These are phyloP conservation scores for Penaeus vannamei DNA, from an alignment of 1,140 invertebrate genomes.

Conservation along the genomic window DNA sequence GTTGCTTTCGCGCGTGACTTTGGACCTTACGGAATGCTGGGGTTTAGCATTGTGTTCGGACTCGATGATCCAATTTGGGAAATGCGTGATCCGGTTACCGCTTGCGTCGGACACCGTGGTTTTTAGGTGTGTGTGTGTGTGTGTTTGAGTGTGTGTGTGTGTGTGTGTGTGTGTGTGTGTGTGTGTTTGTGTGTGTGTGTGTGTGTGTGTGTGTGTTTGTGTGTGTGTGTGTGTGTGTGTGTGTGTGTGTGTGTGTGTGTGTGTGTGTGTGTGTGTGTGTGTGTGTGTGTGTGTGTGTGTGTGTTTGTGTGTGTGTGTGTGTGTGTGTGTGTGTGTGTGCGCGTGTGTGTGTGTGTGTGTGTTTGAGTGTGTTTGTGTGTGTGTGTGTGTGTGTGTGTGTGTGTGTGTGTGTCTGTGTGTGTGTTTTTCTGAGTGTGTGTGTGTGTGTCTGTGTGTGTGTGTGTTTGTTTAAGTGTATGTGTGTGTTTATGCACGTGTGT, in stretches of 20 bases:
- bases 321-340: background rate
- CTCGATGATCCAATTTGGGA: background rate
- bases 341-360: background rate
- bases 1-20: no score
- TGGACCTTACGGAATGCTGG: no score
- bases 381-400: slow-evolving; percentile 21
- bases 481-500: background rate
- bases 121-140: slow-evolving; percentile 7
- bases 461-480: background rate
- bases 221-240: slow-evolving; percentile 7
- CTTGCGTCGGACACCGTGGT: background rate
- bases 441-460: slow-evolving; percentile 2
- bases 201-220: slow-evolving; percentile 47
- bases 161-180: slow-evolving; percentile 64
- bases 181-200: slow-evolving; percentile 55
- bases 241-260: slow-evolving; percentile 9
- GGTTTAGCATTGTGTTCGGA: no score
- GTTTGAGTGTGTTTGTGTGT: background rate
- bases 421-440: background rate
- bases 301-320: background rate
- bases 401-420: background rate
- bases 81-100: background rate
- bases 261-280: slow-evolving; percentile 30
- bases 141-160: background rate
- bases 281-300: slow-evolving; percentile 59